Conservation (phyloP, 1,140 invertebrate genomes). For the Octopus bimaculoides region DNA sequence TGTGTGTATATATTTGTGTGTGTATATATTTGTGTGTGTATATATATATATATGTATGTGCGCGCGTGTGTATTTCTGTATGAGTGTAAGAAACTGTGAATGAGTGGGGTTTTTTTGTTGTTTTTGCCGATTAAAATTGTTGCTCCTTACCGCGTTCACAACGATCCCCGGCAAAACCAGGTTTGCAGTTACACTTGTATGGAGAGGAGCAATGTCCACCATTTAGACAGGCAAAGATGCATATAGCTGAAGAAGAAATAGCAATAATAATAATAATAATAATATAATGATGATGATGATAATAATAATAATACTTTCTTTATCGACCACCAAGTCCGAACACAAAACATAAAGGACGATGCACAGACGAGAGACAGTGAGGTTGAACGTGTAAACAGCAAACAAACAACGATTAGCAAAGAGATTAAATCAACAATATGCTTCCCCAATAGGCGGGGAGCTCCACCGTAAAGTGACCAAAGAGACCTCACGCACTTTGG, state of each 20-base stretch:
- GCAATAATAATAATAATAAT: slow-evolving; percentile 9
- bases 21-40: background rate
- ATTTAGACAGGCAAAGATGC: slow-evolving; percentile 55
- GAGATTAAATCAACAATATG: too few species aligned
- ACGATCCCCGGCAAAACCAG: slow-evolving; percentile 49
- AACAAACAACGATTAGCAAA: too few species aligned
- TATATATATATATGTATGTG: background rate
- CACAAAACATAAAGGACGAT: background rate
- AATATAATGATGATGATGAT: background rate
- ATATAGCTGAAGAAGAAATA: slow-evolving; percentile 32
- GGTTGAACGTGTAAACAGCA: background rate
- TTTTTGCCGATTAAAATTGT: background rate
- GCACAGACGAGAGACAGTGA: background rate
- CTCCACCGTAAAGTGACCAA: too few species aligned
- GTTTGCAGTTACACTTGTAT: slow-evolving; percentile 52
- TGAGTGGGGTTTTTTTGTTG: background rate
- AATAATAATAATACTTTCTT: background rate
- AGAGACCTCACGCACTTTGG: too few species aligned
- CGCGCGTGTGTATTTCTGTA: too few species aligned
- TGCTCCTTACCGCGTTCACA: slow-evolving; percentile 44
- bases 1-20: background rate
- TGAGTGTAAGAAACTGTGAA: background rate
- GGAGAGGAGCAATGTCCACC: slow-evolving; percentile 52
- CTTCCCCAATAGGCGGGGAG: too few species aligned
- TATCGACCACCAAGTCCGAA: background rate